Conservation (phyloP, 2,113 vertebrate species). For the Salminus brasiliensis region DNA sequence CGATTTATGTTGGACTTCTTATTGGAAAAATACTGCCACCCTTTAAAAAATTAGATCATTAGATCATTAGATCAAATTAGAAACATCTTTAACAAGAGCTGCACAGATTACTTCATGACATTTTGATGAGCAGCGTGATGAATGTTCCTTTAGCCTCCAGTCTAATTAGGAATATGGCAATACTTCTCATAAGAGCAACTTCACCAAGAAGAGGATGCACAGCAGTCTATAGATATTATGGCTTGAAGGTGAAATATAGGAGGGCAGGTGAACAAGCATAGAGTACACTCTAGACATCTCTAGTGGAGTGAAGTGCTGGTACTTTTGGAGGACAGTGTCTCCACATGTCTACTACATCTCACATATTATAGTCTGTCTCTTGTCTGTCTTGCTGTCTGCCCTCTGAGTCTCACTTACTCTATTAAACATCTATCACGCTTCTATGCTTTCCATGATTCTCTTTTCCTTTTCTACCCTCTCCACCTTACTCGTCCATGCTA, state of each 20-base stretch:
- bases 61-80: too few species aligned
- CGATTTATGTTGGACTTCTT: too few species aligned
- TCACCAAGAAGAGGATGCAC: not conserved
- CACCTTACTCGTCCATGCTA: not conserved
- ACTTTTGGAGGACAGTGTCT: not conserved
- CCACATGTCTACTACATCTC: not conserved
- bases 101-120: too few species aligned
- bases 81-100: too few species aligned
- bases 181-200: too few species aligned
- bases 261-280: not conserved
- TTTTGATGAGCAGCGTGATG: too few species aligned
- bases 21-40: too few species aligned
- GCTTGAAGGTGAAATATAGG: not conserved
- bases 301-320: too few species aligned
- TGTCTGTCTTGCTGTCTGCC: not conserved
- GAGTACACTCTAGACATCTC: not conserved
- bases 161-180: too few species aligned
- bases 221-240: not conserved
- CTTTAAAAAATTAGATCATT: too few species aligned
- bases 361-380: not conserved
- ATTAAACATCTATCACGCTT: constrained; percentile 19
- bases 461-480: not conserved
- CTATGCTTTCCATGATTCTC: constrained; percentile 28
- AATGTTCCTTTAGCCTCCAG: too few species aligned
- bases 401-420: constrained; percentile 8